Conservation (phyloP, 2,113 vertebrate species). For the Salvator merianae region DNA sequence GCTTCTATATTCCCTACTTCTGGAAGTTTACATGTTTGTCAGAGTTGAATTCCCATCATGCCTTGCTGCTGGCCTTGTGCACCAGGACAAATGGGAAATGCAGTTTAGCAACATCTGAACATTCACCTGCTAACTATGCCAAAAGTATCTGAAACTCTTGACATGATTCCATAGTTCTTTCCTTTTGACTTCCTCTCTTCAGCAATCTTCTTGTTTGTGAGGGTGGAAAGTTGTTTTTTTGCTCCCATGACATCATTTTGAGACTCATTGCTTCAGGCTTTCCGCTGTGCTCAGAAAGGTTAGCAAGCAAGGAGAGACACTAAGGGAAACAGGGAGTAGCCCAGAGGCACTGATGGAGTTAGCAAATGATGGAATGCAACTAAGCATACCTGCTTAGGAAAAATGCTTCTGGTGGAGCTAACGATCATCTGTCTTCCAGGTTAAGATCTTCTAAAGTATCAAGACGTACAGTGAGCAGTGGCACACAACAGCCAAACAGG, state of each 20-base stretch:
- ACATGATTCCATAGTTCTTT: neutral
- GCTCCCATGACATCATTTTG: constrained; percentile 2
- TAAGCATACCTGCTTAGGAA: neutral
- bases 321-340: neutral
- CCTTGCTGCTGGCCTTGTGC: neutral
- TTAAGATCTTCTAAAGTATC: neutral
- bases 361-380: neutral
- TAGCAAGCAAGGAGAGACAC: neutral
- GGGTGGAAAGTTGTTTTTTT: neutral
- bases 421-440: neutral
- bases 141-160: neutral
- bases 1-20: no score
- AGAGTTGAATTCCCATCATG: no score
- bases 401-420: neutral
- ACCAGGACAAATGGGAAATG: neutral
- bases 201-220: neutral
- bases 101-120: no score
- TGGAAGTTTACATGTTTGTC: no score
- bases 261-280: neutral
- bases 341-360: neutral
- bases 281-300: constrained; percentile 1
- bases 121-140: neutral
- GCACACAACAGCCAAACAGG: neutral
- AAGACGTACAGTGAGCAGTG: neutral
- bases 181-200: neutral